Percentiles rank a stretch among this genome's conserved stretches.
phyloP scores from a whole-genome alignment of 1,140 invertebrate species.

The Penaeus indicus region DNA sequence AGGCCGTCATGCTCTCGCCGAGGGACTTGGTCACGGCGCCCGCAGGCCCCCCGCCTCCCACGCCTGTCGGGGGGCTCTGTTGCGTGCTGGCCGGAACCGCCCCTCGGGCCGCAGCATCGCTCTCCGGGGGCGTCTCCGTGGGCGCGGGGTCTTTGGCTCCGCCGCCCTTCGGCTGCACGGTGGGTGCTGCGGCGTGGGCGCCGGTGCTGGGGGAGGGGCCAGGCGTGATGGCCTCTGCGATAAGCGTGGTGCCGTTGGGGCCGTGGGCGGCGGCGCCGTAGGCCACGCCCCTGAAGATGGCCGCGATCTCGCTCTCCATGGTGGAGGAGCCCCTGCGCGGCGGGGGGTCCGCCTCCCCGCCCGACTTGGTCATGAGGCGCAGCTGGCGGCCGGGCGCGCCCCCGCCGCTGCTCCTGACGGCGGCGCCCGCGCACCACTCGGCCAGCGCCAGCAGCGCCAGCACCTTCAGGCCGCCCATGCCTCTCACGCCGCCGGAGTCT shows the following conservation, averaged over 20 bases:
- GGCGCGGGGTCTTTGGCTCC: background rate
- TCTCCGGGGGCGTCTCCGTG: background rate
- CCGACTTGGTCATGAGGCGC: conserved; percentile 44
- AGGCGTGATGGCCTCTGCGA: background rate
- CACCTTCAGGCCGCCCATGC: too few relatives aligned
- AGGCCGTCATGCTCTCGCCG: too few relatives aligned
- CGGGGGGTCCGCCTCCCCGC: conserved; percentile 29
- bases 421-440: too few relatives aligned
- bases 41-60: too few relatives aligned
- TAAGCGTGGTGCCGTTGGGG: background rate
- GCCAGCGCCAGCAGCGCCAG: too few relatives aligned
- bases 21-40: too few relatives aligned
- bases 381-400: background rate
- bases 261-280: conserved; percentile 38
- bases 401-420: background rate
- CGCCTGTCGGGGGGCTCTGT: too few relatives aligned
- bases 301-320: conserved; percentile 51
- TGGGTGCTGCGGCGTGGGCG: background rate
- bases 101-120: background rate
- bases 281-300: conserved; percentile 55
- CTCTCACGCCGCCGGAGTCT: too few relatives aligned
- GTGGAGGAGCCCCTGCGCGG: conserved; percentile 45
- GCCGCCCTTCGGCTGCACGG: background rate
- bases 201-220: background rate
- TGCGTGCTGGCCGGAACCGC: background rate